Evolutionary conservation across 1,140 invertebrate genomes (phyloP).

Genomic region (Dreissena rostriformis): DNA sequence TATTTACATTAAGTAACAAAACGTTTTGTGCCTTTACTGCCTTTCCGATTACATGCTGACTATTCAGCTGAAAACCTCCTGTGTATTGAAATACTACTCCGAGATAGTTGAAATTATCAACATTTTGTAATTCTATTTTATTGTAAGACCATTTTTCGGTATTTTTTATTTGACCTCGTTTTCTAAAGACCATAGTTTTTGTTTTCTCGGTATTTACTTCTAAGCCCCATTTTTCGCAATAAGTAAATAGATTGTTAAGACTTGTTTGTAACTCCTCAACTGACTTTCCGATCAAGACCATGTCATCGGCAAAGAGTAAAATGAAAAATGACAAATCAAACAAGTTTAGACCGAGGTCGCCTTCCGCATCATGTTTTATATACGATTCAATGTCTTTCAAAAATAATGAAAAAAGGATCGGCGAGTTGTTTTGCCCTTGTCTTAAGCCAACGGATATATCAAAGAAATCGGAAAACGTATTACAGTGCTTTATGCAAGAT

Average conservation of each 20-base stretch:
- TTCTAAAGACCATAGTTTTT: not conserved
- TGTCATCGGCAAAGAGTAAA: conserved; percentile 1
- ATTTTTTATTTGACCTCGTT: not conserved
- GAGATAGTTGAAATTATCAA: no score
- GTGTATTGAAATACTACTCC: no score
- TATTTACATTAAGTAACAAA: no score
- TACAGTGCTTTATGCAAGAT: not conserved
- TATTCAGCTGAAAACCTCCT: conserved; percentile 1
- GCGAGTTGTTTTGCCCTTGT: no score
- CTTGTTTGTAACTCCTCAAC: not conserved
- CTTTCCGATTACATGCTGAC: not conserved
- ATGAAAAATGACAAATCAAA: not conserved
- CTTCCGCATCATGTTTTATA: not conserved
- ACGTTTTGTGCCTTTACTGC: not conserved
- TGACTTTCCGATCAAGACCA: no score
- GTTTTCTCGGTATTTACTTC: not conserved
- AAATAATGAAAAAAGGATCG: not conserved
- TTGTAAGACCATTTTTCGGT: no score
- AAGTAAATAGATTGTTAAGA: not conserved
- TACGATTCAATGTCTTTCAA: not conserved
- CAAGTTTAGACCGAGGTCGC: not conserved
- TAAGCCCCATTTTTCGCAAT: not conserved
- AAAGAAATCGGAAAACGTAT: not conserved
- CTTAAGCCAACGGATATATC: not conserved
- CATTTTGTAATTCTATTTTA: no score